phyloP scores from a whole-genome alignment of 2,888 invertebrate species.

The Aradus depressus region DNA sequence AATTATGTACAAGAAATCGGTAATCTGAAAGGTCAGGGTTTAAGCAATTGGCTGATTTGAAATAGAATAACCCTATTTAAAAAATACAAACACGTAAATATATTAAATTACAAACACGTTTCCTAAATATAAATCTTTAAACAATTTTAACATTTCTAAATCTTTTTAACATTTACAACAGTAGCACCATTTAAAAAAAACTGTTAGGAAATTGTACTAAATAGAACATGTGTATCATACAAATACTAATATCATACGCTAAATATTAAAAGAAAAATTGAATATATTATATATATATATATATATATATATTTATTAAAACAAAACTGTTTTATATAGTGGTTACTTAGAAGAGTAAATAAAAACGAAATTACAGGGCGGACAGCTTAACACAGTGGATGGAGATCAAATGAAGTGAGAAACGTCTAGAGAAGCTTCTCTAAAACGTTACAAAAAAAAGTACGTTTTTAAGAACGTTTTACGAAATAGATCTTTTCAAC shows the following conservation, averaged over 20 bases:
- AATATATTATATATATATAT: conserved; percentile 12
- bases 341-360: no score
- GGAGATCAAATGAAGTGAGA: no score
- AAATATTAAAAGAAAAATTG: conserved; percentile 11
- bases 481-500: no score
- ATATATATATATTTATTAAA: conserved; percentile 14
- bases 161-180: conserved; percentile 23
- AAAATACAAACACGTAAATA: conserved; percentile 4
- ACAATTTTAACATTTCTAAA: conserved; percentile 20
- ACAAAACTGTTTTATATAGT: conserved; percentile 12
- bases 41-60: no score
- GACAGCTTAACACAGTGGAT: no score
- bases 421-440: no score
- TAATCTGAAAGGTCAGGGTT: no score
- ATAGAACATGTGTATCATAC: conserved; percentile 25
- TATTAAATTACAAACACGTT: conserved; percentile 10
- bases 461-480: no score
- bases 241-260: conserved; percentile 15
- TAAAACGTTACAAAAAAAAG: no score
- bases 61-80: neutral
- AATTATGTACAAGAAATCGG: no score
- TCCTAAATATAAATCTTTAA: conserved; percentile 15
- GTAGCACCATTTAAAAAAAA: conserved; percentile 25
- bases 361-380: no score
- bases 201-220: conserved; percentile 19